phyloP scores from a whole-genome alignment of 2,888 invertebrate genomes.

The Hoplodrina blanda region DNA sequence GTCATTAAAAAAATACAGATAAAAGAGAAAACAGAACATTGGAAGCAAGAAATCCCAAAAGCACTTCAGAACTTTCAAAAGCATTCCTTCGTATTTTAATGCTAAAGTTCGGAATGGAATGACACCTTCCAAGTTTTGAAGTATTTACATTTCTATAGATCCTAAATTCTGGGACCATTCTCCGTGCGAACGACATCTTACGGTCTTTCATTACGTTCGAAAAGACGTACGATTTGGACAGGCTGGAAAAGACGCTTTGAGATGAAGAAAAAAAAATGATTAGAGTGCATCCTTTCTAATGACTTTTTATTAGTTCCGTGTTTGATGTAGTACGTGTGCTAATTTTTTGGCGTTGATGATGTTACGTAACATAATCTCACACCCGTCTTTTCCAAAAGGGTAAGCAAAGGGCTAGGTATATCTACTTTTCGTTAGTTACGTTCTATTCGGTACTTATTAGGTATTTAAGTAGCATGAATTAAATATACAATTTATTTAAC shows the following conservation, averaged over 20 bases:
- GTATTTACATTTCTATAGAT: conserved; percentile 61
- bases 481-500: neutral
- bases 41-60: conserved; percentile 34
- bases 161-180: conserved; percentile 46
- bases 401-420: too few relatives aligned
- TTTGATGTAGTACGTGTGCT: neutral
- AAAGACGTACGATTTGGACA: conserved; percentile 29
- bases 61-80: conserved; percentile 50
- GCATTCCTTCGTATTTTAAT: conserved; percentile 47
- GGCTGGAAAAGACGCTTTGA: conserved; percentile 16
- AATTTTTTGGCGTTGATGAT: conserved; percentile 4
- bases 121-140: conserved; percentile 57
- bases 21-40: conserved; percentile 6
- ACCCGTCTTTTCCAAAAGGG: too few relatives aligned
- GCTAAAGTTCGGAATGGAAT: conserved; percentile 47
- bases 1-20: neutral
- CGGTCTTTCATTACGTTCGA: conserved; percentile 38
- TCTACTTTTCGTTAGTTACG: too few relatives aligned
- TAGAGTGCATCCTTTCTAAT: conserved; percentile 7
- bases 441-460: too few relatives aligned
- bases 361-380: too few relatives aligned
- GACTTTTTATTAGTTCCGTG: neutral
- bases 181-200: conserved; percentile 23
- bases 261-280: neutral
- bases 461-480: too few relatives aligned